These are phyloP conservation scores for Serinus canaria DNA, from an alignment of 2,113 vertebrate species.

Conservation along the genomic window DNA sequence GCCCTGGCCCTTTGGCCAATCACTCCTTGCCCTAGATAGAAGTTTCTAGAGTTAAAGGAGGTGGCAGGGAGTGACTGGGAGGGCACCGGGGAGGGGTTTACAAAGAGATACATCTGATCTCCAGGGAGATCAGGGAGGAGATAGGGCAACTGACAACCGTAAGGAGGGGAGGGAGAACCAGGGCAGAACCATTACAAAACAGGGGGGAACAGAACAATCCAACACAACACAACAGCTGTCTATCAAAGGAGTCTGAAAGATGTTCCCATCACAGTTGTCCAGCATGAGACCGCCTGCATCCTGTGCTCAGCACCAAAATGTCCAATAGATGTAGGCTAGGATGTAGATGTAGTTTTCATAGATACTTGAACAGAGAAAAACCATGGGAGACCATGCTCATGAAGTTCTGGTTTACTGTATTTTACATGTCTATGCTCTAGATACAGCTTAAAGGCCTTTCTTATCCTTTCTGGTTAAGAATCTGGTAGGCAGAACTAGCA, in stretches of 20 bases:
- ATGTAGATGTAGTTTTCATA: background rate
- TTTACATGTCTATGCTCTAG: background rate
- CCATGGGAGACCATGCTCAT: fast-evolving
- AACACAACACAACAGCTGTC: background rate
- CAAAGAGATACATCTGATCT: too few relatives aligned
- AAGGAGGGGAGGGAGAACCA: too few relatives aligned
- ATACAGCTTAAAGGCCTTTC: background rate
- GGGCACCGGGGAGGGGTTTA: too few relatives aligned
- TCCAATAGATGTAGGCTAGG: background rate
- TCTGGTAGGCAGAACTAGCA: background rate
- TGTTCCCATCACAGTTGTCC: background rate
- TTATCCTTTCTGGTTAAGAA: background rate
- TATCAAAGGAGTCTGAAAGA: background rate
- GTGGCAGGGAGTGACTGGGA: too few relatives aligned
- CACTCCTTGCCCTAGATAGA: too few relatives aligned
- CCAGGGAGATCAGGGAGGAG: too few relatives aligned
- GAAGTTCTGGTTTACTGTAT: background rate
- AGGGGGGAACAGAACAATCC: too few relatives aligned
- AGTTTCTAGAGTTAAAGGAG: too few relatives aligned
- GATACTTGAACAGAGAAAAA: background rate
- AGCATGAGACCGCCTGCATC: background rate
- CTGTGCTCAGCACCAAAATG: background rate
- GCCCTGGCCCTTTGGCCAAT: too few relatives aligned
- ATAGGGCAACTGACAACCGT: too few relatives aligned
- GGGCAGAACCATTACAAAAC: too few relatives aligned